A percentile compares a stretch with the other conserved stretches of the same genome.
phyloP scores from a whole-genome alignment of 1,140 invertebrate genomes.

The Globodera ellingtonae region DNA sequence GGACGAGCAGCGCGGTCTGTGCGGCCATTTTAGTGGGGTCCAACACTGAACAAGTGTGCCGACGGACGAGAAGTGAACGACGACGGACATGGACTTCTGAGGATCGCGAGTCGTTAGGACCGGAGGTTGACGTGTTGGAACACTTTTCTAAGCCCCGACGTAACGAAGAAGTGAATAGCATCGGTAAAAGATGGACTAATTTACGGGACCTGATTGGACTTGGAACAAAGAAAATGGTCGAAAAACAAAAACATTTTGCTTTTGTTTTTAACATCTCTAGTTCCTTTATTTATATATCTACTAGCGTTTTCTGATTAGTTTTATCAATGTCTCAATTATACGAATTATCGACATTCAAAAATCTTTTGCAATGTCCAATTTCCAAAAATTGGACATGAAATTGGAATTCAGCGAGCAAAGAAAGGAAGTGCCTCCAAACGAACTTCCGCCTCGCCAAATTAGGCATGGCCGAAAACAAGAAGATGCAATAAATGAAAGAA shows the following conservation, averaged over 20 bases:
- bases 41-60: slow-evolving; percentile 58
- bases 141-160: slow-evolving; percentile 59
- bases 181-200: slow-evolving; percentile 15
- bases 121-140: slow-evolving; percentile 22
- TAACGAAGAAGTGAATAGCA: slow-evolving; percentile 60
- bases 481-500: slow-evolving; percentile 27
- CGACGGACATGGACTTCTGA: slow-evolving; percentile 40
- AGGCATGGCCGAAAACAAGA: slow-evolving; percentile 6
- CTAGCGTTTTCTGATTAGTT: no score
- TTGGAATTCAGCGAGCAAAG: not conserved
- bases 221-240: not conserved
- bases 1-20: slow-evolving; percentile 7
- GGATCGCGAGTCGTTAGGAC: slow-evolving; percentile 10
- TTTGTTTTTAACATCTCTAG: no score
- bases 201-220: no score
- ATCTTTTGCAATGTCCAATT: not conserved
- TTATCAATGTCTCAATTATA: no score
- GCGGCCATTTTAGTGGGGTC: slow-evolving; percentile 17
- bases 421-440: slow-evolving; percentile 22
- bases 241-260: slow-evolving; percentile 22
- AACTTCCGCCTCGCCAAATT: not conserved
- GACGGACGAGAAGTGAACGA: slow-evolving; percentile 52
- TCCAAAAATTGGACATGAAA: slow-evolving; percentile 8
- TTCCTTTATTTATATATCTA: no score
- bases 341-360: no score